Base-by-base conservation (phyloP, 64 coral and sea anemone genomes). In the Cladopsammia gracilis region DNA sequence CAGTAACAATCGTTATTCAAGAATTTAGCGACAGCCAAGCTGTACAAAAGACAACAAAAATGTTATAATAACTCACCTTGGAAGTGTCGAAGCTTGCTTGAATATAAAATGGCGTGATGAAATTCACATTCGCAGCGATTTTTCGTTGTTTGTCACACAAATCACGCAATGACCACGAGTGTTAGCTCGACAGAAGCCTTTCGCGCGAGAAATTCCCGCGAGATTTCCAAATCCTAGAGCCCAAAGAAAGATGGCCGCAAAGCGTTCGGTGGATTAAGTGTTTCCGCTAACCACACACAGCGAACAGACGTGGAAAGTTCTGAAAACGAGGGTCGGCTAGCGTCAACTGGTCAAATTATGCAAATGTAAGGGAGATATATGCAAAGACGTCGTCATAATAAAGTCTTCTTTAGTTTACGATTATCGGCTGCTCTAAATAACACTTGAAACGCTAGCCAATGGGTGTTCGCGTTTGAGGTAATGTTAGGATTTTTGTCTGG, bases 401-500 rank as follows among this genome's bases (percentile, higher is more conserved):
- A 82, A 65, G 16, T 44, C 80, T 43, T 6, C 14, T 64, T 61
- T 45, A 64, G 5, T 68, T 84, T 64, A 48, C 19, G 58, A 48
- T 56, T 56, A 56, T 65, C 8, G 25, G 10, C 16, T 64, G 60
- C 16, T 76, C 0, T 64, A 83, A 64, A 45, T 49, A 62, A 44
- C 80, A 23, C 60, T 84, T 23, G 8, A 62, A 10, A 65, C 3
- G 6, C 8, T 84, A 47, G 62, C 80, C 80, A 84, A 84, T 84
- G 62, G 43, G 61, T 10, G 80, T 10, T 6, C 43, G 18, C 45
- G 25, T 79, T 79, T 44, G 5, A 6, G 15, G 15, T 18, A 79
- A 79, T 15, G 25, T 34, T 22, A 43, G 24, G 3, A 42, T 79
- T 34, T 34, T 34, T 34, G 34, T 34, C 34, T 34, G 34, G 34